Evolutionary conservation across 2,113 vertebrate species (phyloP).

Genomic region (Sula dactylatra): DNA sequence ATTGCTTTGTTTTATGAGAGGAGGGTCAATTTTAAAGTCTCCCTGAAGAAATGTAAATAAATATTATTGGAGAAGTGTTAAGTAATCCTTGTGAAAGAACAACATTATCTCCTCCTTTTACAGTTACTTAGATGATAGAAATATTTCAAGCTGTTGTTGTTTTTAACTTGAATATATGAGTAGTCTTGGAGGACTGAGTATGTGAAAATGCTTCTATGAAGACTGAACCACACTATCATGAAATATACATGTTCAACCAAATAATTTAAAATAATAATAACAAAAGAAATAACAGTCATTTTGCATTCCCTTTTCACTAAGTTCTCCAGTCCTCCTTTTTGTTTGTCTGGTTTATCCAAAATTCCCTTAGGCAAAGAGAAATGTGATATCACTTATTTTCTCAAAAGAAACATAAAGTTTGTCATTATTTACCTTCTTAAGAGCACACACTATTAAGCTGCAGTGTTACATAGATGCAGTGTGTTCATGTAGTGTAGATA

Average conservation of each 20-base stretch:
- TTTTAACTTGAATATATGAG: conserved; percentile 35
- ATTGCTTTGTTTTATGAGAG: conserved; percentile 41
- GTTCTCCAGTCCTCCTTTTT: background rate
- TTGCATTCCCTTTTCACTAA: background rate
- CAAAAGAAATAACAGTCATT: background rate
- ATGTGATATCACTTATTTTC: background rate
- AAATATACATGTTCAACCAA: background rate
- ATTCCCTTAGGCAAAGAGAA: background rate
- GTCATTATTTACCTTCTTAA: background rate
- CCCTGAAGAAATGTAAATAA: conserved; percentile 36
- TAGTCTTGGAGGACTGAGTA: background rate
- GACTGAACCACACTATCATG: background rate
- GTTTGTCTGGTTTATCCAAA: background rate
- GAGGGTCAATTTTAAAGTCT: conserved; percentile 14
- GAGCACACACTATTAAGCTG: background rate
- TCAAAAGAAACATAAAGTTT: background rate
- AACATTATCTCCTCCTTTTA: background rate
- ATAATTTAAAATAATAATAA: background rate
- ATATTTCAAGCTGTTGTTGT: conserved; percentile 9
- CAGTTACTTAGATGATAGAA: conserved; percentile 12
- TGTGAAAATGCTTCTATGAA: background rate
- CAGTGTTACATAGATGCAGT: background rate
- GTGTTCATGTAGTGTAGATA: background rate
- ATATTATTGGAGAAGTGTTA: background rate
- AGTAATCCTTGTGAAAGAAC: conserved; percentile 26